These are phyloP conservation scores for Rhadinocentrus ornatus DNA, from an alignment of 2,797 vertebrate genomes.

Conservation along the genomic window DNA sequence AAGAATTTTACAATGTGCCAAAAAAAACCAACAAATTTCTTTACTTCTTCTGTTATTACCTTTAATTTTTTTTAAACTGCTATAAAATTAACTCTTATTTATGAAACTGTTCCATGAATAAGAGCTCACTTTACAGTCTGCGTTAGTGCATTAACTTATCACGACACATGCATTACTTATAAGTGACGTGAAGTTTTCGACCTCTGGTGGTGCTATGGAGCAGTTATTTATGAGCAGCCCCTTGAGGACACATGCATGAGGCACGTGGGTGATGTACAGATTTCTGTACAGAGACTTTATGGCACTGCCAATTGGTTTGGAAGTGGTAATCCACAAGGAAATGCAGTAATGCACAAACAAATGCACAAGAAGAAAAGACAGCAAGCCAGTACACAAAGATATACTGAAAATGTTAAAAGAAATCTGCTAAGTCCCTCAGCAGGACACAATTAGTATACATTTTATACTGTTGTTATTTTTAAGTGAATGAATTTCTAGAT, in stretches of 20 bases:
- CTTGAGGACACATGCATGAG: conserved; percentile 6
- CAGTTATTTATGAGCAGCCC: conserved; percentile 6
- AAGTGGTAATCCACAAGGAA: neutral
- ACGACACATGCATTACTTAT: conserved; percentile 12
- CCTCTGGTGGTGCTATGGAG: conserved; percentile 1
- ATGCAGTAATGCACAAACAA: neutral
- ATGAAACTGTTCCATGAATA: neutral
- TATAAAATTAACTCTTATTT: no score
- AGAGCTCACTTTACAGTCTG: conserved; percentile 5
- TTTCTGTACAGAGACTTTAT: neutral
- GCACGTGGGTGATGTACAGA: neutral
- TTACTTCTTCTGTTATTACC: no score
- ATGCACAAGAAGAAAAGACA: neutral
- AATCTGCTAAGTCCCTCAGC: neutral
- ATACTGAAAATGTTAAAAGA: neutral
- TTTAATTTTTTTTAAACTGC: no score
- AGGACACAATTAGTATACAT: neutral
- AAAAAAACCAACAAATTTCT: no score
- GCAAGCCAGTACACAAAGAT: neutral
- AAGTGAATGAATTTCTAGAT: neutral
- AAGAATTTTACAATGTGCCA: no score
- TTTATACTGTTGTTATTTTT: neutral
- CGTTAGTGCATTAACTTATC: conserved; percentile 8
- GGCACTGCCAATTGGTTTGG: neutral
- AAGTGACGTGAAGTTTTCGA: conserved; percentile 12